phyloP scores from a whole-genome alignment of 2,113 vertebrate genomes.

The Okapia johnstoni region DNA sequence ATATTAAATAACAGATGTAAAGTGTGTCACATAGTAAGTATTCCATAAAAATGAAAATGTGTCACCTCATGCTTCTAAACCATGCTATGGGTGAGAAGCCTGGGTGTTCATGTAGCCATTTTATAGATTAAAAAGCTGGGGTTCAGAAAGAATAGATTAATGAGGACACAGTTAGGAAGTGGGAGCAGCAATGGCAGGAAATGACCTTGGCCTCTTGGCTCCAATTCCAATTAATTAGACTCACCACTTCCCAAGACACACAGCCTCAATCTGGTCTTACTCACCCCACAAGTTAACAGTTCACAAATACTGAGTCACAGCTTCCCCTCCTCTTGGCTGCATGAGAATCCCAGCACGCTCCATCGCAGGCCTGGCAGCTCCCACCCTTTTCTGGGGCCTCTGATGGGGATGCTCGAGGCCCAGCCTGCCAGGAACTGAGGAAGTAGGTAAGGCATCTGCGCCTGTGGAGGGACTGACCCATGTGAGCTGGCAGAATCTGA shows the following conservation, averaged over 20 bases:
- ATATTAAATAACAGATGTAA: not conserved
- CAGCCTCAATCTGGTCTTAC: not conserved
- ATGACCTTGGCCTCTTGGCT: slow-evolving; percentile 13
- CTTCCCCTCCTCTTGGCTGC: not conserved
- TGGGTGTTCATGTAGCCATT: not conserved
- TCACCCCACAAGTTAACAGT: not conserved
- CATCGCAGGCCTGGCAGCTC: not conserved
- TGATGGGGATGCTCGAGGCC: not conserved
- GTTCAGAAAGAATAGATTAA: not conserved
- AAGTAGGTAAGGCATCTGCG: slow-evolving; percentile 52
- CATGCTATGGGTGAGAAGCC: not conserved
- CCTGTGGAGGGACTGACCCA: not conserved
- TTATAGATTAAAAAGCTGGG: not conserved
- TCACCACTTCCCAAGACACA: not conserved
- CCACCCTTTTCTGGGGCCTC: not conserved
- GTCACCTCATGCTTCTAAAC: not conserved
- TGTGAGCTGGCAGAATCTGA: slow-evolving; percentile 11
- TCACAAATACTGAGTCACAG: slow-evolving; percentile 48
- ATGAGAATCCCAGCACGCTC: not conserved
- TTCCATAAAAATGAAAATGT: not conserved
- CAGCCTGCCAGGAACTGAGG: slow-evolving; percentile 67
- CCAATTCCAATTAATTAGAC: not conserved
- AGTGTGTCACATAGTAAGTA: not conserved
- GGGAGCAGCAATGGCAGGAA: not conserved
- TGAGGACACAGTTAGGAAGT: not conserved